Conservation (phyloP, 2,113 vertebrate species). For the Regulus satrapa region DNA sequence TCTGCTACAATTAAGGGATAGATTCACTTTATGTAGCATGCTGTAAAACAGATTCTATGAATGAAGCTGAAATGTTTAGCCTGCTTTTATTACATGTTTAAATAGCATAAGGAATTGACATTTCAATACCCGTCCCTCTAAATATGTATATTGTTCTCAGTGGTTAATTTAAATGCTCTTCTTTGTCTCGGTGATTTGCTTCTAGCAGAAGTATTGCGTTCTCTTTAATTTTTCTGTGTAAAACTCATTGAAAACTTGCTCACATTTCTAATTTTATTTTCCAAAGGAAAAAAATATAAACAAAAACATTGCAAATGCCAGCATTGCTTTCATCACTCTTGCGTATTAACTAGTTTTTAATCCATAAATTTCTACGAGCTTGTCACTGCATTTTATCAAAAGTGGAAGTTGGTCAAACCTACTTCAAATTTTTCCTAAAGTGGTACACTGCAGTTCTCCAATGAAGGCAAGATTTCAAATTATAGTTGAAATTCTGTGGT, state of each 20-base stretch:
- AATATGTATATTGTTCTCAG: not conserved
- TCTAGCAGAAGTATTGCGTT: not conserved
- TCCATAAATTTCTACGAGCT: not conserved
- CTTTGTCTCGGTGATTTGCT: not conserved
- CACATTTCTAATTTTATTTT: not conserved
- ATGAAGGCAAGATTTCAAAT: not conserved
- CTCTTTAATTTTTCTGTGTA: not conserved
- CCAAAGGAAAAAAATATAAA: not conserved
- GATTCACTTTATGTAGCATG: not conserved
- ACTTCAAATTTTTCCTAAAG: not conserved
- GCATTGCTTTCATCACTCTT: not conserved
- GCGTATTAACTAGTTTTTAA: not conserved
- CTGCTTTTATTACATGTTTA: conserved; percentile 8
- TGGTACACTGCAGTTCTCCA: not conserved
- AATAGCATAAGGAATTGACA: not conserved
- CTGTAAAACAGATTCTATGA: conserved; percentile 1
- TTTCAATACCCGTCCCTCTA: not conserved
- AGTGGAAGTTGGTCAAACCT: not conserved
- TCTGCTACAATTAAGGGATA: conserved; percentile 37
- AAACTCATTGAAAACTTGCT: not conserved
- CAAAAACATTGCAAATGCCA: not conserved
- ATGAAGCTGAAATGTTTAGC: not conserved
- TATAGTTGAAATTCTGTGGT: not conserved
- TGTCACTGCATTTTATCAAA: not conserved
- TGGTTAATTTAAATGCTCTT: not conserved